These are phyloP conservation scores for Cephus runcator DNA, from an alignment of 2,888 invertebrate genomes.

Conservation along the genomic window DNA sequence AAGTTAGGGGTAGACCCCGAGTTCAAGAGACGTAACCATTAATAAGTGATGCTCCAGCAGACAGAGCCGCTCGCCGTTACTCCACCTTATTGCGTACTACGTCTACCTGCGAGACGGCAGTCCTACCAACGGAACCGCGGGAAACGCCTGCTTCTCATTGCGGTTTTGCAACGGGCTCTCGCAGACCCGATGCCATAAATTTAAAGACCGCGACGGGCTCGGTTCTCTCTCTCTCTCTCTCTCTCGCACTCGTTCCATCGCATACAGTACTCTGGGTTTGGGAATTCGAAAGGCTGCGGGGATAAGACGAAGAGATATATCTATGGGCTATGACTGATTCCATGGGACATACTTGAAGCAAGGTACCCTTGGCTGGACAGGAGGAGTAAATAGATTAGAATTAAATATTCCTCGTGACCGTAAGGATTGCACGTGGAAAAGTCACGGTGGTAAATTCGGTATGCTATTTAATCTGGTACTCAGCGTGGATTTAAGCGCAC, in stretches of 20 bases:
- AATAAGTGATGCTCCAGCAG: constrained; percentile 30
- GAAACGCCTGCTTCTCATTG: constrained; percentile 22
- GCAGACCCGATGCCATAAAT: neutral
- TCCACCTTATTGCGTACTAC: constrained; percentile 17
- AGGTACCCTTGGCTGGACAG: too few relatives aligned
- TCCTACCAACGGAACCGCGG: constrained; percentile 13
- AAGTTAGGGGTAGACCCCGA: constrained; percentile 2
- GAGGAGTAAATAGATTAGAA: neutral
- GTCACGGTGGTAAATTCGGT: neutral
- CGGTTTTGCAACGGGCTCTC: constrained; percentile 23
- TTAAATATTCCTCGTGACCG: neutral
- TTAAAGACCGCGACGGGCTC: neutral
- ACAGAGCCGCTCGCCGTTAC: constrained; percentile 17
- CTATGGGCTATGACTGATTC: neutral
- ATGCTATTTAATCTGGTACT: neutral
- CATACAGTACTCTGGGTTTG: neutral
- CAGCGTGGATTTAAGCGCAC: neutral
- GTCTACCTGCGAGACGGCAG: constrained; percentile 12
- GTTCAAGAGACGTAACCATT: constrained; percentile 17
- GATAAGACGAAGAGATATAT: neutral
- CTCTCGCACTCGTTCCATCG: neutral
- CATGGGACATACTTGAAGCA: neutral
- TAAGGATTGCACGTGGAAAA: neutral
- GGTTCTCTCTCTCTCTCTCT: neutral
- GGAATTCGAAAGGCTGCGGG: neutral